A percentile compares a stretch with the other conserved stretches of the same genome.
These are phyloP conservation scores for Hirtodrosophila cameraria DNA, from an alignment of 2,888 invertebrate genomes.

Conservation along the genomic window DNA sequence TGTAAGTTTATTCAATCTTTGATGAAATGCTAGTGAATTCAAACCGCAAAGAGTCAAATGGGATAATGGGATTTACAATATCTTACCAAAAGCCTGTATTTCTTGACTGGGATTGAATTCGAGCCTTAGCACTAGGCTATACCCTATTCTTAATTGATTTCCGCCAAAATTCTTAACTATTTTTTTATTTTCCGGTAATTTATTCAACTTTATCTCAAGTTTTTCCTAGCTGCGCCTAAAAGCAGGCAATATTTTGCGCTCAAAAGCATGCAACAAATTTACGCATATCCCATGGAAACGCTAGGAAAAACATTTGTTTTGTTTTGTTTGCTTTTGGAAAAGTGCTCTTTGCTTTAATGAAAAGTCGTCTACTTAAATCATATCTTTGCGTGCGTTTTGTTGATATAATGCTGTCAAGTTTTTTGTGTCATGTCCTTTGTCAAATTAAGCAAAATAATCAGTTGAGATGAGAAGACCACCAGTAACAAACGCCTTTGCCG, in stretches of 20 bases:
- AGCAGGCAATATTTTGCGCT: slow-evolving; percentile 7
- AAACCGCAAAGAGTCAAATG: no score
- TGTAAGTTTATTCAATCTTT: no score
- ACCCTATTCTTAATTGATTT: no score
- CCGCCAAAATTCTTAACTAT: no score
- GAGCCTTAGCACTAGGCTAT: no score
- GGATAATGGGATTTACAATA: no score
- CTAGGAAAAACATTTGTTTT: not conserved
- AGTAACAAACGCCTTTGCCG: slow-evolving; percentile 41
- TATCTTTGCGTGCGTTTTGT: not conserved
- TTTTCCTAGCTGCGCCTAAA: not conserved
- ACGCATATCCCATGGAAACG: not conserved
- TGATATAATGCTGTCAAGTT: slow-evolving; percentile 64
- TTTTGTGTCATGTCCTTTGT: slow-evolving; percentile 68
- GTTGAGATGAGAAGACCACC: slow-evolving; percentile 28
- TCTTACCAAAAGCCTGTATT: no score
- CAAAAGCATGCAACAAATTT: slow-evolving; percentile 37
- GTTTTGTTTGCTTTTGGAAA: not conserved
- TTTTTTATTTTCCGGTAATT: not conserved
- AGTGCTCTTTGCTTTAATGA: slow-evolving; percentile 5
- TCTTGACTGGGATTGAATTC: no score
- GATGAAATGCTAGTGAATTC: no score
- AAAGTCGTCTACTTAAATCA: slow-evolving; percentile 13
- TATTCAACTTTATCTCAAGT: no score
- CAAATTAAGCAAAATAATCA: slow-evolving; percentile 59